Evolutionary conservation across 2,113 vertebrate genomes (phyloP).

Genomic region (Tylochromis polylepis): DNA sequence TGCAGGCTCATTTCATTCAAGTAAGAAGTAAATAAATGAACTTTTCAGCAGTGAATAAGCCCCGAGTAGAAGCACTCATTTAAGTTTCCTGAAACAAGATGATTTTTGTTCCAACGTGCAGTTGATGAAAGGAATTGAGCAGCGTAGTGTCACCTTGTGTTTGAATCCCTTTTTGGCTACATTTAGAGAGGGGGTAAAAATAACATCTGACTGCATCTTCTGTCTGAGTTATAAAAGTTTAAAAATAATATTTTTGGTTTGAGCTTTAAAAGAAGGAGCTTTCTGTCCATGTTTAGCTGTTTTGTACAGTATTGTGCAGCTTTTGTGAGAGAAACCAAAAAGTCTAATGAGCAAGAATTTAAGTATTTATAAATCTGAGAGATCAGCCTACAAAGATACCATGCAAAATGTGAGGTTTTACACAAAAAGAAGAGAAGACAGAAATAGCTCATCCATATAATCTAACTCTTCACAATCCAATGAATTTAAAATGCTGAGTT

Average conservation of each 20-base stretch:
- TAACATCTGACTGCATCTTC: background rate
- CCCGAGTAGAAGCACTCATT: background rate
- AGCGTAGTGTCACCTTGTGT: background rate
- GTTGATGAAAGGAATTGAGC: background rate
- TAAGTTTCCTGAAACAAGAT: background rate
- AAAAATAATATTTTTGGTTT: background rate
- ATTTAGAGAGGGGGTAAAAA: background rate
- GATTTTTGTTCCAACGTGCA: background rate
- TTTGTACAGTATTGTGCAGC: background rate
- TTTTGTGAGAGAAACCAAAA: background rate
- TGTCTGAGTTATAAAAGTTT: background rate
- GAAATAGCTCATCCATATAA: background rate
- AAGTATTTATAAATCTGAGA: background rate
- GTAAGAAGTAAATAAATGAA: slow-evolving; percentile 3
- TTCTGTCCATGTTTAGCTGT: background rate
- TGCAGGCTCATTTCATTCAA: background rate
- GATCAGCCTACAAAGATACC: background rate
- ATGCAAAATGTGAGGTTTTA: background rate
- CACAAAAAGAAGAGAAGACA: background rate
- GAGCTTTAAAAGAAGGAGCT: background rate
- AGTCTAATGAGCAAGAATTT: background rate
- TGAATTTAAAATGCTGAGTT: background rate
- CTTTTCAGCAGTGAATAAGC: background rate
- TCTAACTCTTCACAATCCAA: background rate
- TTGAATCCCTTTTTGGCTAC: background rate